Conservation (phyloP, 2,888 invertebrate genomes). For the Orthosia gothica region DNA sequence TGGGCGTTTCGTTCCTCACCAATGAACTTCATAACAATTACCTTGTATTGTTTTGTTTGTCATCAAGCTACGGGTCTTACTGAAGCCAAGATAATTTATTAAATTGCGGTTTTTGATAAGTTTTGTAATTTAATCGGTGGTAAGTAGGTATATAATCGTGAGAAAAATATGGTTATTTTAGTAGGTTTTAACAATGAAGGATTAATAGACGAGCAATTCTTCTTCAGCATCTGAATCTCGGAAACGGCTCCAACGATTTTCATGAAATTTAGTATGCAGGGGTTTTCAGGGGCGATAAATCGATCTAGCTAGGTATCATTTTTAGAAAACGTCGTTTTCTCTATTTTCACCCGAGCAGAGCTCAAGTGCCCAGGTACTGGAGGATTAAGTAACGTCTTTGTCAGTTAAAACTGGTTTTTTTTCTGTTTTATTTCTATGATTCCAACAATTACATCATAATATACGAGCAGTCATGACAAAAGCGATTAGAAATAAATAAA, state of each 20-base stretch:
- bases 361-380: too few relatives aligned
- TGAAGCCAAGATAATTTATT: constrained; percentile 52
- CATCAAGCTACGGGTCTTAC: constrained; percentile 68
- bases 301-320: too few relatives aligned
- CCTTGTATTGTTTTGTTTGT: constrained; percentile 79
- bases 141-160: neutral
- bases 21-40: constrained; percentile 76
- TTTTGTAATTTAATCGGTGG: constrained; percentile 36
- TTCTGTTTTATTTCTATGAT: neutral
- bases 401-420: neutral
- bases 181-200: neutral
- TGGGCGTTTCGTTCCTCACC: constrained; percentile 82
- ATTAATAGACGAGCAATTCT: too few relatives aligned
- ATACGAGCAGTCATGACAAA: neutral
- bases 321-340: too few relatives aligned
- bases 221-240: too few relatives aligned
- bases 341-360: too few relatives aligned
- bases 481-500: neutral
- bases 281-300: too few relatives aligned
- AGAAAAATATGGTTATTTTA: constrained; percentile 1
- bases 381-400: neutral
- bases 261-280: too few relatives aligned
- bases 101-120: constrained; percentile 59
- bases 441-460: neutral
- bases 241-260: too few relatives aligned